Base-by-base conservation (phyloP, 1,140 invertebrate species). In the Saxidomus purpurata region DNA sequence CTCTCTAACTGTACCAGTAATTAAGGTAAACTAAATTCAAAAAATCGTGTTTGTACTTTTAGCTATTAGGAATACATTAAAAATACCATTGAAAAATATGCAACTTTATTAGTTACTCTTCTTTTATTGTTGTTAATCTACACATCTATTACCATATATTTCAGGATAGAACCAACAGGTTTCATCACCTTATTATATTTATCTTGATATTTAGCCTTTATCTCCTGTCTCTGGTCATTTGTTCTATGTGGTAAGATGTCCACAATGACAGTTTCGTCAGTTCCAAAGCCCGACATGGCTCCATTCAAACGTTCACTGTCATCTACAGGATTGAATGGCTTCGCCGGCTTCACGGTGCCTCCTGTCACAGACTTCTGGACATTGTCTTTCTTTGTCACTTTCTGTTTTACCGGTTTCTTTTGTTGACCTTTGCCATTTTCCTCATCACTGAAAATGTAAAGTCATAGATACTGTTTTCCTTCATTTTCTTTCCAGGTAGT, bases 181-280 rank as follows among this genome's bases (percentile, higher is more conserved):
- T 43, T 43, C 15, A 25, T 22, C 43, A 96, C 95, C 91, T 95
- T 92, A 63, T 94, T 94, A 88, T 95, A 96, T 89, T 95, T 94
- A 11, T 94, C 93, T 61, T 94, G 92, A 87, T 95, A 96, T 91
- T 94, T 95, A 34, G 93, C 92, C 76, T 93, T 94, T 61, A 96
- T 94, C 49, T 93, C 89, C 87, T 95, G 94, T 87, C 96, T 89
- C 84, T 96, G 95, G 34, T 92, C 92, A 89, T 95, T 95, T 49
- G 93, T 94, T 43, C 95, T 92, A 1, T 81, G 74, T 6, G 94
- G 91, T 82, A 96, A 74, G 1, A 95, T 94, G 11, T 95, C 95
- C 43, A 95, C 93, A 15, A 96, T 92, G 38, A 59, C 90, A 47
- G 77, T 90, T 71, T 93, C 91, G 74, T 93, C 90, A 34, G 90